Base-by-base conservation (phyloP, 2,888 invertebrate genomes). In the Choreutis nemorana region DNA sequence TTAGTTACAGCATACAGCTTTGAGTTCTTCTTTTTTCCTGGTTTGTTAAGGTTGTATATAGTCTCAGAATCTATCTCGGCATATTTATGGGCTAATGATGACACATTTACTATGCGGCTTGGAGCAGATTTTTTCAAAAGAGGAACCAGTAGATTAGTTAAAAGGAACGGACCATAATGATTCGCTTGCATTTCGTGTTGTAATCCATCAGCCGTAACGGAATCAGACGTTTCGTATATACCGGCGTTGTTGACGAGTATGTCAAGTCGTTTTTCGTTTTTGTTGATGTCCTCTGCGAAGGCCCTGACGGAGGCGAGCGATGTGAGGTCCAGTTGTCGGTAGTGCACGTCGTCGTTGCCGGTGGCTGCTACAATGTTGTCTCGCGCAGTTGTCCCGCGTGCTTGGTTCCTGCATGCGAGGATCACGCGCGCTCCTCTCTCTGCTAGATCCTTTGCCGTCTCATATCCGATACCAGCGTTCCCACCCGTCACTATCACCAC, bases 401-500 rank as follows among this genome's bases (percentile, higher is more conserved):
- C 50, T 31, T 64, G 48, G 36, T 66, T 79, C 39, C 91, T 81
- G 56, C 92, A 91, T 0, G 89, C 93, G 81, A 94, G 79, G 30
- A 94, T 87, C 4, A 94, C 80, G 34, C 84, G 81, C 1, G 90
- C 92, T 14, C 89, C 90, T 48, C 88, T 78, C 35, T 81, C 83
- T 0, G 89, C 89, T 28, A 90, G 53, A 48, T 89, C 84, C 39
- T 81, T 82, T 0, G 88, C 85, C 0, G 90, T 89, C 54, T 90
- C 89, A 47, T 83, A 87, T 14, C 91, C 92, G 44, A 91, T 90
- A 3, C 91, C 93, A 41, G 86, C 82, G 40, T 88, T 93, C 26
- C 88, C 90, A 11, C 94, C 94, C 6, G 94, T 94, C 20, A 94
- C 83, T 29, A 94, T 81, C 8, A 89, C 89, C 2, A 89, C 89